Conservation (phyloP, 1,140 invertebrate genomes). For the Asbolus verrucosus region DNA sequence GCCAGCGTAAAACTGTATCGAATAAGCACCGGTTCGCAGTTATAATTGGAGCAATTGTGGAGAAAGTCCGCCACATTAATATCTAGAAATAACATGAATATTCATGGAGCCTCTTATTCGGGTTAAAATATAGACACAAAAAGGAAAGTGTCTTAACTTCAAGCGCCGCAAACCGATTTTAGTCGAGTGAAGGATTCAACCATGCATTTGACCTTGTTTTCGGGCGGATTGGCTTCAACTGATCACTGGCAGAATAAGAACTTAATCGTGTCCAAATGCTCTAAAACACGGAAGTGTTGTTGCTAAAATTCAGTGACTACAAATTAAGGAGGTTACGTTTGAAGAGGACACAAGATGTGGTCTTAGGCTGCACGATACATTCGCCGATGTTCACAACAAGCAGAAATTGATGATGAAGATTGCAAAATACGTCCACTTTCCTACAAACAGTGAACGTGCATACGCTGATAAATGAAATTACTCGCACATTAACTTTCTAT, state of each 20-base stretch:
- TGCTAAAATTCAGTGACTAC: slow-evolving; percentile 1
- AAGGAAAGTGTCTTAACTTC: slow-evolving; percentile 29
- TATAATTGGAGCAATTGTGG: too few relatives aligned
- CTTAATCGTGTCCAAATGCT: slow-evolving; percentile 5
- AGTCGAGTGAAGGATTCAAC: slow-evolving; percentile 32
- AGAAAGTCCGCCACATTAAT: slow-evolving; percentile 9
- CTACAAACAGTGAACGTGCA: too few relatives aligned
- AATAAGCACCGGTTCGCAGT: too few relatives aligned
- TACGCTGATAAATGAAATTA: too few relatives aligned
- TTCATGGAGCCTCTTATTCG: slow-evolving; percentile 12
- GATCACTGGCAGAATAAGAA: slow-evolving; percentile 29
- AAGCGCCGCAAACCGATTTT: slow-evolving; percentile 36
- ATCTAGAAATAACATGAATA: slow-evolving; percentile 17
- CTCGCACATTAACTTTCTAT: too few relatives aligned
- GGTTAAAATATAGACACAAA: slow-evolving; percentile 33
- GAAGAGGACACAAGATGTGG: too few relatives aligned
- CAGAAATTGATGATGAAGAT: too few relatives aligned
- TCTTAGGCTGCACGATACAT: too few relatives aligned
- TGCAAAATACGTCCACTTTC: too few relatives aligned
- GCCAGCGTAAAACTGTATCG: too few relatives aligned
- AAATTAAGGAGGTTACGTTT: too few relatives aligned
- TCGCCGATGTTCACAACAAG: too few relatives aligned
- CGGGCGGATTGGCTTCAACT: slow-evolving; percentile 7
- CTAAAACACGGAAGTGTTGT: slow-evolving; percentile 14
- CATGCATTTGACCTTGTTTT: slow-evolving; percentile 37